Base-by-base conservation (phyloP, 2,797 vertebrate genomes). In the Mionectes olivaceus region DNA sequence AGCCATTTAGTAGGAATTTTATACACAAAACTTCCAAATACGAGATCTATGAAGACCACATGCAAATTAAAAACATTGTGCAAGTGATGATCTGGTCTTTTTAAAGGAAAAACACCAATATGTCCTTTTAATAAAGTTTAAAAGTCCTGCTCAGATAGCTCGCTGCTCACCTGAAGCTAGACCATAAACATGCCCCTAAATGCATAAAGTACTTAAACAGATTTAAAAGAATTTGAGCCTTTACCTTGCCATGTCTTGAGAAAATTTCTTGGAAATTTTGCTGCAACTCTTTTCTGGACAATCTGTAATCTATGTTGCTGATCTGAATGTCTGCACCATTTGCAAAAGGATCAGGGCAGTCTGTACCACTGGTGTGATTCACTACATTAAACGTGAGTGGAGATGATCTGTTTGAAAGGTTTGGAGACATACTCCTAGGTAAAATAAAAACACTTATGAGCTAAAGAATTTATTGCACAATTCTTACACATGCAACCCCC, bases 231-330 rank as follows among this genome's bases (percentile, higher is more conserved):
- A 80, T 27, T 52, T 80, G 32, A 59, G 22, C 14, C 21, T 91
- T 98, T 97, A 99, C 99, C 98, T 98, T 98, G 89, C 99, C 99
- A 32, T 99, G 98, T 90, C 98, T 98, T 47, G 98, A 99, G 95
- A 99, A 99, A 4, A 97, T 96, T 56, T 99, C 98, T 21, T 98
- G 98, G 78, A 99, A 96, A 2, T 97, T 98, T 95, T 99, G 99
- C 93, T 99, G 99, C 64, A 99, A 97, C 71, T 99, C 99, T 93
- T 99, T 99, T 69, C 99, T 98, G 78, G 99, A 99, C 96, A 99
- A 97, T 93, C 99, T 98, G 97, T 99, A 99, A 97, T 99, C 99
- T 82, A 99, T 92, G 93, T 99, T 99, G 94, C 98, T 98, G 93
- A 99, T 98, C 80, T 99, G 99, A 93, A 99, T 88, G 53, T 99